These are phyloP conservation scores for Dendrolimus punctatus DNA, from an alignment of 1,140 invertebrate species.

Conservation along the genomic window DNA sequence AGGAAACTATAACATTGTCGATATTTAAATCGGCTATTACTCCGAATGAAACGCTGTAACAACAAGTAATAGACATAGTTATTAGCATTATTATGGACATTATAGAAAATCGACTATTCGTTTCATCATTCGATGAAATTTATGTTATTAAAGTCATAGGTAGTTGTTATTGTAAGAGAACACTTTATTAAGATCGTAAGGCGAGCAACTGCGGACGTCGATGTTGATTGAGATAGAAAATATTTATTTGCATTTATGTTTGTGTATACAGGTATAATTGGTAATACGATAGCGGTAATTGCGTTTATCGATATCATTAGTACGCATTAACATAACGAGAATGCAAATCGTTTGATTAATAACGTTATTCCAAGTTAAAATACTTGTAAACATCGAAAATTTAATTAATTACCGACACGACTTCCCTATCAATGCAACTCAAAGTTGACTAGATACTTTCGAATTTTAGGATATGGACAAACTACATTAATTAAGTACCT, in stretches of 20 bases:
- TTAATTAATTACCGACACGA: too few relatives aligned
- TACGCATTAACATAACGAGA: conserved; percentile 9
- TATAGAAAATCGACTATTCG: conserved; percentile 41
- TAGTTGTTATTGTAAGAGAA: conserved; percentile 13
- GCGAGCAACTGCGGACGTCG: conserved; percentile 7
- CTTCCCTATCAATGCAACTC: too few relatives aligned
- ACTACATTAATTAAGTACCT: too few relatives aligned
- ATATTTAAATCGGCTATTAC: conserved; percentile 60
- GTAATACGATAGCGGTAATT: conserved; percentile 1
- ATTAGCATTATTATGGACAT: conserved; percentile 46
- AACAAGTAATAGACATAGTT: conserved; percentile 51
- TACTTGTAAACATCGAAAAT: too few relatives aligned
- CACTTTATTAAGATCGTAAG: conserved; percentile 2
- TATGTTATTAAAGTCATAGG: conserved; percentile 20
- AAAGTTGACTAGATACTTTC: too few relatives aligned
- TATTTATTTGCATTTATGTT: conserved; percentile 5
- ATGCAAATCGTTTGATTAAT: conserved; percentile 1
- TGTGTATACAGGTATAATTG: conserved; percentile 6
- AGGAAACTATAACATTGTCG: conserved; percentile 50
- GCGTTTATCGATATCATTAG: conserved; percentile 14
- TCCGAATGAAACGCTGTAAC: conserved; percentile 44
- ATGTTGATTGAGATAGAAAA: conserved; percentile 7
- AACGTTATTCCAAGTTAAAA: too few relatives aligned
- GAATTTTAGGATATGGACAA: too few relatives aligned
- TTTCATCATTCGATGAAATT: conserved; percentile 29